Evolutionary conservation across 1,140 invertebrate genomes (phyloP).

Genomic region (Oscheius sp.): DNA sequence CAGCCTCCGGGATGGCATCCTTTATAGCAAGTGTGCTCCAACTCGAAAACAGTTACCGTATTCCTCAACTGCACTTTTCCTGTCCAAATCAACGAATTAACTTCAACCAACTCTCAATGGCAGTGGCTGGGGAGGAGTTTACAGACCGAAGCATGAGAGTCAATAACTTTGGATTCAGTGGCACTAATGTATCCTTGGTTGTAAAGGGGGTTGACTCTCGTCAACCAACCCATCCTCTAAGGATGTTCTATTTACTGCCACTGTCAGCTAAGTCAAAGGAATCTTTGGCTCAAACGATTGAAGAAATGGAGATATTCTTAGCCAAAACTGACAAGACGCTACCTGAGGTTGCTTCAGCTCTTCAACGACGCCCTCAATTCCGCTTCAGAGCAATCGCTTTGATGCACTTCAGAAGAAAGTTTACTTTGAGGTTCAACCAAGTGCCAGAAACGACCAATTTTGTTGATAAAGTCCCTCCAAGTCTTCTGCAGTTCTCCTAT

Average conservation of each 20-base stretch:
- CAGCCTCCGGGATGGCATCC: slow-evolving; percentile 41
- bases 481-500: neutral
- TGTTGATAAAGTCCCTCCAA: neutral
- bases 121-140: slow-evolving; percentile 33
- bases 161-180: slow-evolving; percentile 56
- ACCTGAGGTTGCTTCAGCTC: neutral
- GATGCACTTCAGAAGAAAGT: slow-evolving; percentile 8
- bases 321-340: neutral
- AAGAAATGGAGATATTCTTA: slow-evolving; percentile 18
- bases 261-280: slow-evolving; percentile 41
- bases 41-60: slow-evolving; percentile 26
- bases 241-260: slow-evolving; percentile 9
- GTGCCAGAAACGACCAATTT: neutral
- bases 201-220: slow-evolving; percentile 11
- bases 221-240: neutral
- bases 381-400: slow-evolving; percentile 11
- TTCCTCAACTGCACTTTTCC: slow-evolving; percentile 42
- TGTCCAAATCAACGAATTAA: slow-evolving; percentile 35
- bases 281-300: slow-evolving; percentile 20
- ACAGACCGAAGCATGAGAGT: slow-evolving; percentile 25
- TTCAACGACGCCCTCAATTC: slow-evolving; percentile 14
- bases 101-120: slow-evolving; percentile 14
- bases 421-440: too few species aligned
- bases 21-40: slow-evolving; percentile 33
- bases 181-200: slow-evolving; percentile 43